These are phyloP conservation scores for Gymnobelideus leadbeateri DNA, from an alignment of 2,113 vertebrate genomes.

Conservation along the genomic window DNA sequence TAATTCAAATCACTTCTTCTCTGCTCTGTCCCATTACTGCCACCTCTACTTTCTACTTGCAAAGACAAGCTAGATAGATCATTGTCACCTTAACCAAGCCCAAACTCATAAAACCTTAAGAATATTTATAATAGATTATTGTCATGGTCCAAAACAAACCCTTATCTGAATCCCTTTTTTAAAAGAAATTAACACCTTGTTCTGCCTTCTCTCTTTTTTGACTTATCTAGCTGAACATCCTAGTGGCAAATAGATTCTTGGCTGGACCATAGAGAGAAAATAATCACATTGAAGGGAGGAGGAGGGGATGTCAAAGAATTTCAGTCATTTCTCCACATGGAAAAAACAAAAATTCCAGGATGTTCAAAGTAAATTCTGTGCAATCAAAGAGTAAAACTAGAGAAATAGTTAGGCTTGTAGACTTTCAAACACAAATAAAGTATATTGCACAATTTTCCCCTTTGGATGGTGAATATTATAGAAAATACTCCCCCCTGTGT, in stretches of 20 bases:
- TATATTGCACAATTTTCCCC: not conserved
- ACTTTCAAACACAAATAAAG: not conserved
- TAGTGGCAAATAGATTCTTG: not conserved
- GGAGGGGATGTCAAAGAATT: not conserved
- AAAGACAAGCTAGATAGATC: not conserved
- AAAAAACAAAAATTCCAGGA: not conserved
- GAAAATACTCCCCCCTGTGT: constrained; percentile 1
- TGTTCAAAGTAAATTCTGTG: not conserved
- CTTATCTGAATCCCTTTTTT: not conserved
- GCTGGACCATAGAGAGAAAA: not conserved
- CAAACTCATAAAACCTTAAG: not conserved
- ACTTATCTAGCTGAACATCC: not conserved
- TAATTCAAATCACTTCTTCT: not conserved
- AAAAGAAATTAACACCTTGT: not conserved
- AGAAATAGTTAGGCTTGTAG: not conserved
- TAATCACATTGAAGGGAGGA: not conserved
- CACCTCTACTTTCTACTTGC: not conserved
- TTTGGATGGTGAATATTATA: not conserved
- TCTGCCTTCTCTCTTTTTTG: not conserved
- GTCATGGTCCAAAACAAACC: not conserved
- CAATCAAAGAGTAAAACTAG: not conserved
- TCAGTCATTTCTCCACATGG: not conserved
- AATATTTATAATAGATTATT: not conserved
- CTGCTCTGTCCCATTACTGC: not conserved
- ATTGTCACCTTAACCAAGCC: not conserved